Evolutionary conservation across 2,113 vertebrate species (phyloP).

Genomic region (Felis chaus): DNA sequence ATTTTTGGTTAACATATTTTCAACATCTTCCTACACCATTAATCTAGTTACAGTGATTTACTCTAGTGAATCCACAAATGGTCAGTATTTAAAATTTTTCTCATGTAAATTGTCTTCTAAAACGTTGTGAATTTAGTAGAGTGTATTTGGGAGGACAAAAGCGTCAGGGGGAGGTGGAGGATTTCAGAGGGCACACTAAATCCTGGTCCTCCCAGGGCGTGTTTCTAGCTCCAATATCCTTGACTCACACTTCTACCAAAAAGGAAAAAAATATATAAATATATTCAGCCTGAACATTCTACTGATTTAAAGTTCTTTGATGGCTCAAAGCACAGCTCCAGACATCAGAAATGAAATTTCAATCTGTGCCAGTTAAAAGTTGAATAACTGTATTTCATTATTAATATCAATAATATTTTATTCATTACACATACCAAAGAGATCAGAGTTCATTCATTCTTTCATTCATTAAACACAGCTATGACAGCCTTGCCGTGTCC

Average conservation of each 20-base stretch:
- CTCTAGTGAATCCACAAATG: background rate
- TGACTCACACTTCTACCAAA: constrained; percentile 14
- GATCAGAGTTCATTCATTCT: constrained; percentile 75
- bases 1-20: background rate
- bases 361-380: constrained; percentile 71
- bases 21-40: background rate
- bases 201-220: background rate
- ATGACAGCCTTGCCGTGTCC: constrained; percentile 50
- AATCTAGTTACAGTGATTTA: background rate
- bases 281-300: constrained; percentile 39
- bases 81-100: background rate
- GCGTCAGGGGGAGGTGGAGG: background rate
- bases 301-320: constrained; percentile 66
- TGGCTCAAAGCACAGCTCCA: constrained; percentile 64
- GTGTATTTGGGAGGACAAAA: background rate
- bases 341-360: constrained; percentile 74
- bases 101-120: background rate
- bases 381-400: constrained; percentile 77
- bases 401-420: constrained; percentile 77
- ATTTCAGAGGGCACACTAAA: background rate
- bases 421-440: constrained; percentile 70
- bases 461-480: constrained; percentile 68
- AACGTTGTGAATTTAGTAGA: background rate
- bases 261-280: background rate
- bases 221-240: constrained; percentile 48